phyloP scores from a whole-genome alignment of 2,888 invertebrate genomes.

The Yponomeuta plumbellus region DNA sequence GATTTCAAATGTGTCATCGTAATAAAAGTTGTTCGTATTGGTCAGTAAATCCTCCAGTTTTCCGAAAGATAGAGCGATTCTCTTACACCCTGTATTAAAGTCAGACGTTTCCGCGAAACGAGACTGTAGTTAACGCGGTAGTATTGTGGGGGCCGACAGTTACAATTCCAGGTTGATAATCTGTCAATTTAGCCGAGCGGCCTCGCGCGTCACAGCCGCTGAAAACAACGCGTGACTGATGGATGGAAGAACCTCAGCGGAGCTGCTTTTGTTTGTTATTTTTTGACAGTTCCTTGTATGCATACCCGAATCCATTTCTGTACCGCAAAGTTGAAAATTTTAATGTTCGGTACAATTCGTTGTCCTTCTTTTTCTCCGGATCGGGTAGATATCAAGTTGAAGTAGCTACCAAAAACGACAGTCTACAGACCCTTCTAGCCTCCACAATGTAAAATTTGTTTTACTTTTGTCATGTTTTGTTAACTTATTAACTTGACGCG shows the following conservation, averaged over 20 bases:
- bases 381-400: too few relatives aligned
- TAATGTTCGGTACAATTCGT: too few relatives aligned
- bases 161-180: conserved; percentile 4
- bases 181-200: conserved; percentile 9
- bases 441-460: too few relatives aligned
- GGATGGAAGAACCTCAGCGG: background rate
- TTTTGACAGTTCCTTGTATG: background rate
- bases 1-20: too few relatives aligned
- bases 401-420: too few relatives aligned
- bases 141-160: background rate
- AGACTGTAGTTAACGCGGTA: conserved; percentile 1
- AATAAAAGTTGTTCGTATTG: too few relatives aligned
- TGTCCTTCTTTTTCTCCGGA: too few relatives aligned
- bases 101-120: background rate
- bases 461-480: too few relatives aligned
- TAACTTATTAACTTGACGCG: too few relatives aligned
- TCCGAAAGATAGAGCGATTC: background rate
- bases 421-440: too few relatives aligned
- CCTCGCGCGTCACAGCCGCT: background rate
- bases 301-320: background rate
- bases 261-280: background rate
- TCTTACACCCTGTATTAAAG: background rate
- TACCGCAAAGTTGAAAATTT: too few relatives aligned
- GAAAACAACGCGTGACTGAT: conserved; percentile 4
- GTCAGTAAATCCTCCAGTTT: background rate